Evolutionary conservation across 2,888 invertebrate species (phyloP).

Genomic region (Sipunculus nudus): DNA sequence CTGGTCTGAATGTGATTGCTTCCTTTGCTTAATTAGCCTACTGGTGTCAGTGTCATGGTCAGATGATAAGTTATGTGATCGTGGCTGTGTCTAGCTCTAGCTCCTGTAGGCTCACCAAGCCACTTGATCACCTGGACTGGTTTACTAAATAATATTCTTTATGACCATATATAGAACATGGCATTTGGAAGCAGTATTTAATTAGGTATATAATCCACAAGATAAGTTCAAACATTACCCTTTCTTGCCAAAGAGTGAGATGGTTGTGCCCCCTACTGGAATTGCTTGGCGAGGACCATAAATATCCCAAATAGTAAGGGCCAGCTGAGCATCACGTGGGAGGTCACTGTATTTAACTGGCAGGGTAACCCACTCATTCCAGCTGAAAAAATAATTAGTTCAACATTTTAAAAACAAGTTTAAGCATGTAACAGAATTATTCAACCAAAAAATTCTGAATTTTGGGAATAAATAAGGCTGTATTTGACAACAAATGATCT

Average conservation of each 20-base stretch:
- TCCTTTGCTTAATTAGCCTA: no score
- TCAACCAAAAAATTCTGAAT: no score
- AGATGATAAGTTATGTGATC: no score
- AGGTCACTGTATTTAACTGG: conserved; percentile 91
- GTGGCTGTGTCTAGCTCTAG: no score
- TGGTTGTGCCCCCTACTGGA: conserved; percentile 87
- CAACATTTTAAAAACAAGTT: background rate
- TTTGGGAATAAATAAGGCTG: no score
- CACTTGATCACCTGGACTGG: no score
- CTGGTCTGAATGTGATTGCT: no score
- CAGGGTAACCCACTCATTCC: conserved; percentile 96
- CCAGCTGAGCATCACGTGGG: conserved; percentile 85
- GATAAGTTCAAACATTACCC: conserved; percentile 69
- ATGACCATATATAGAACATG: background rate
- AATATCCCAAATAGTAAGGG: conserved; percentile 91
- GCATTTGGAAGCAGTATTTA: background rate
- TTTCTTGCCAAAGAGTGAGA: conserved; percentile 93
- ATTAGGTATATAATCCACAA: background rate
- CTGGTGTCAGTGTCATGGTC: no score
- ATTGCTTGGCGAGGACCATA: conserved; percentile 84
- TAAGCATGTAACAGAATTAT: no score
- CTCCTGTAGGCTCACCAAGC: no score
- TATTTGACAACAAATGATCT: no score
- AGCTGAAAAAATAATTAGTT: conserved; percentile 72
- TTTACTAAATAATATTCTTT: background rate